Evolutionary conservation across 2,888 invertebrate genomes (phyloP), one percentile per base, ranked within the genome.

Genomic region (Habrosyne pyritoides): DNA sequence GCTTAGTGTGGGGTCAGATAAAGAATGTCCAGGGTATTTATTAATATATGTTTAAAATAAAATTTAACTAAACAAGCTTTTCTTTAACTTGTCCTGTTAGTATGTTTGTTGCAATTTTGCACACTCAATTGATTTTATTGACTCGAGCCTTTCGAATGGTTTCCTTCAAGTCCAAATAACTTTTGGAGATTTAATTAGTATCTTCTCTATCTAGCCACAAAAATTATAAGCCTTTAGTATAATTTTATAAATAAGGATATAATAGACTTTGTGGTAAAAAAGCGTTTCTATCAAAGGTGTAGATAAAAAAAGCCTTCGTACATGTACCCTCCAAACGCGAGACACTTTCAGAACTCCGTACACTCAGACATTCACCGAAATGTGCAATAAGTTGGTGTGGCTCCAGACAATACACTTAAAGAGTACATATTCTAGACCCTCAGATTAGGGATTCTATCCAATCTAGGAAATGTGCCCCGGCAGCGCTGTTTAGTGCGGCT

Each of bases 371-470:
- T 26, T 49, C 26, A 49, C 21, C 4, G 26, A 28, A 28, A 24
- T 49, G 49, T 49, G 24, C 49, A 49, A 24, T 24, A 26, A 24
- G 24, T 28, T 10, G 28, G 7, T 14, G 2, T 8, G 4, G 6
- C 26, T 21, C 50, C 21, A 28, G 50, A 28, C 18, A 50, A 50
- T 50, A 28, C 14, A 50, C 30, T 50, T 50, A 42, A 14, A 14
- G 42, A 42, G 18, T 42, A 14, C 36, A 7, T 50, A 18, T 14
- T 30, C 49, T 50, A 28, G 50, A 28, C 10, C 50, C 30, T 18
- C 22, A 18, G 10, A 21, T 30, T 50, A 30, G 12, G 50, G 50
- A 26, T 26, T 30, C 28, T 28, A 18, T 28, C 50, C 48, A 48
- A 48, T 48, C 22, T 14, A 26, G 48, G 2, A 4, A 22, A 48